These are phyloP conservation scores for Apostichopus leukothele DNA, from an alignment of 53 echinoderm and acorn worm species.

Conservation along the genomic window DNA sequence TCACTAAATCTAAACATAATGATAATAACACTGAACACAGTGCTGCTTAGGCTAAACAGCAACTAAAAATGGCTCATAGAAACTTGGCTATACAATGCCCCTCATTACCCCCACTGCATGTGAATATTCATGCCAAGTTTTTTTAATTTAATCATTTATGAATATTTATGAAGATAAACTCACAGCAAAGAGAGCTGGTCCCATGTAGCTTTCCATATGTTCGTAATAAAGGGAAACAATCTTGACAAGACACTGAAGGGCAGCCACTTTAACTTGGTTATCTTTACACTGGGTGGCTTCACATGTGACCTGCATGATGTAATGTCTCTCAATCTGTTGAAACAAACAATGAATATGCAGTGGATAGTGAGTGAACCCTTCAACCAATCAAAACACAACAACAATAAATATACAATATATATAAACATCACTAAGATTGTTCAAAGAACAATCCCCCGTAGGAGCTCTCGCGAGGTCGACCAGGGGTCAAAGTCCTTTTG, in stretches of 20 bases:
- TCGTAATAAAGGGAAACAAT: conserved; percentile 96
- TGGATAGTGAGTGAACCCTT: conserved; percentile 53
- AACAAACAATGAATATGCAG: conserved; percentile 16
- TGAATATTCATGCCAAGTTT: neutral
- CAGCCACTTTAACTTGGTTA: conserved; percentile 82
- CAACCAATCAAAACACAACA: conserved; percentile 50
- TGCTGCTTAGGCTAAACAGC: too few relatives aligned
- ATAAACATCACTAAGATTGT: too few relatives aligned
- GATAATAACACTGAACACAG: too few relatives aligned
- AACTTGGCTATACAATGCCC: too few relatives aligned
- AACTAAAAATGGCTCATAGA: too few relatives aligned
- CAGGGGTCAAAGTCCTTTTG: neutral
- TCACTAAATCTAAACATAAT: too few relatives aligned
- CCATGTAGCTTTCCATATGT: conserved; percentile 97
- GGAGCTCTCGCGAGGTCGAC: too few relatives aligned
- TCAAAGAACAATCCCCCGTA: too few relatives aligned
- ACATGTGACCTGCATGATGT: conserved; percentile 96
- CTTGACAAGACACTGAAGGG: conserved; percentile 98
- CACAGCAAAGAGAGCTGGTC: conserved; percentile 92
- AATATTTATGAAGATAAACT: conserved; percentile 42
- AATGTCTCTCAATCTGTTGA: conserved; percentile 68
- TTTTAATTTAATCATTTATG: neutral
- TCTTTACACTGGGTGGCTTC: conserved; percentile 90
- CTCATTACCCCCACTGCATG: neutral
- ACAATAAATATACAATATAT: neutral